Evolutionary conservation across 2,888 invertebrate genomes (phyloP).

Genomic region (Spisula subtruncata): DNA sequence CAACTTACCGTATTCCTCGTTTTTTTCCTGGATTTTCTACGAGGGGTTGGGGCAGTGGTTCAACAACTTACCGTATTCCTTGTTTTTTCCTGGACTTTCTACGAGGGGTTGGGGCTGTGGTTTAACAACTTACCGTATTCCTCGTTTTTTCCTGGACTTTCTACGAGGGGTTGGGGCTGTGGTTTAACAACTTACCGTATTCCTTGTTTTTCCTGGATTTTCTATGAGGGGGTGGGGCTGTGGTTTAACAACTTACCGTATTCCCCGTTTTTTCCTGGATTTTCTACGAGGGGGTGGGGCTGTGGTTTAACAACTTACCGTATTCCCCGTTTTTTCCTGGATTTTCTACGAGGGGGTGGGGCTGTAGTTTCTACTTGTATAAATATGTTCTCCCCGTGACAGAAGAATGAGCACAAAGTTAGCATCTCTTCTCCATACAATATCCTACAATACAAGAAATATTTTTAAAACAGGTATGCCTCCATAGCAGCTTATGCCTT

Average conservation of each 20-base stretch:
- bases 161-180: constrained; percentile 89
- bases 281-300: constrained; percentile 88
- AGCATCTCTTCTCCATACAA: constrained; percentile 88
- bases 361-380: constrained; percentile 91
- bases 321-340: constrained; percentile 82
- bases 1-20: too few relatives aligned
- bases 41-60: constrained; percentile 90
- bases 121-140: constrained; percentile 73
- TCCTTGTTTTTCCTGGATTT: too few relatives aligned
- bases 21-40: constrained; percentile 81
- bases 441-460: constrained; percentile 69
- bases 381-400: constrained; percentile 90
- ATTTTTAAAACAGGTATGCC: too few relatives aligned
- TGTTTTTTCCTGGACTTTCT: too few relatives aligned
- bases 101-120: too few relatives aligned
- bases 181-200: too few relatives aligned
- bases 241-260: constrained; percentile 69
- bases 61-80: too few relatives aligned
- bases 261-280: constrained; percentile 81
- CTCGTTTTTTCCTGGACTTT: constrained; percentile 81
- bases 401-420: constrained; percentile 89
- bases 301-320: constrained; percentile 87
- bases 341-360: constrained; percentile 87
- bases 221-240: too few relatives aligned
- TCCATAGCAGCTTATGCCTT: too few relatives aligned